Percentiles rank a stretch among this genome's conserved stretches.
Conservation (phyloP, 2,888 invertebrate genomes). For the Drosophila nr. fundita region DNA sequence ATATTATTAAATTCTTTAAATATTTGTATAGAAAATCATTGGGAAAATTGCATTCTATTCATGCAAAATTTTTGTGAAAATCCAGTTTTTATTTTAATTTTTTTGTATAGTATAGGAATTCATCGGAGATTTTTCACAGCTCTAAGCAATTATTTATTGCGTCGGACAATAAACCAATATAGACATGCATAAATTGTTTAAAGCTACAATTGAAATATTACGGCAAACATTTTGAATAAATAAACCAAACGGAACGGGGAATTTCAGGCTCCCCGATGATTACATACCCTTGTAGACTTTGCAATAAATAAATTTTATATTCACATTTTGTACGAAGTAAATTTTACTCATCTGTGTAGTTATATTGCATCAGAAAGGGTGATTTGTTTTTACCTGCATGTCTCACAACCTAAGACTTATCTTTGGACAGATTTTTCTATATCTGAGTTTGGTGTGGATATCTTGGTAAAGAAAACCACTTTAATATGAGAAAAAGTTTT, state of each 20-base stretch:
- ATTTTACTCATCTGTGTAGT: background rate
- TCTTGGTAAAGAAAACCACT: too few relatives aligned
- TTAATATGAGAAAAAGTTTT: background rate
- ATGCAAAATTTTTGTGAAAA: background rate
- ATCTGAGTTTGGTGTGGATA: too few relatives aligned
- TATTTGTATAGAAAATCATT: background rate
- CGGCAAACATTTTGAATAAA: background rate
- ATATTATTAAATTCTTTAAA: slow-evolving; percentile 1
- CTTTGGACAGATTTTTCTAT: too few relatives aligned
- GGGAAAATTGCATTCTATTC: background rate
- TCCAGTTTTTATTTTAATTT: background rate
- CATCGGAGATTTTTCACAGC: background rate
- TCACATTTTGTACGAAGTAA: background rate
- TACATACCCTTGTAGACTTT: background rate
- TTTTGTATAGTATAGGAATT: background rate
- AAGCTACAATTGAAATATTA: slow-evolving; percentile 1
- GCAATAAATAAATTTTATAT: background rate
- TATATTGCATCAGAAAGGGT: background rate
- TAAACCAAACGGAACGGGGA: background rate
- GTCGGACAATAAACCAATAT: background rate
- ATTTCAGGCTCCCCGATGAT: background rate
- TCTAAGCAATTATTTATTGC: background rate
- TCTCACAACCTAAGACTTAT: background rate
- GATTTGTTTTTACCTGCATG: background rate
- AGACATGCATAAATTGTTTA: background rate